Evolutionary conservation across 2,797 vertebrate genomes (phyloP).

Genomic region (Pempheris klunzingeri): DNA sequence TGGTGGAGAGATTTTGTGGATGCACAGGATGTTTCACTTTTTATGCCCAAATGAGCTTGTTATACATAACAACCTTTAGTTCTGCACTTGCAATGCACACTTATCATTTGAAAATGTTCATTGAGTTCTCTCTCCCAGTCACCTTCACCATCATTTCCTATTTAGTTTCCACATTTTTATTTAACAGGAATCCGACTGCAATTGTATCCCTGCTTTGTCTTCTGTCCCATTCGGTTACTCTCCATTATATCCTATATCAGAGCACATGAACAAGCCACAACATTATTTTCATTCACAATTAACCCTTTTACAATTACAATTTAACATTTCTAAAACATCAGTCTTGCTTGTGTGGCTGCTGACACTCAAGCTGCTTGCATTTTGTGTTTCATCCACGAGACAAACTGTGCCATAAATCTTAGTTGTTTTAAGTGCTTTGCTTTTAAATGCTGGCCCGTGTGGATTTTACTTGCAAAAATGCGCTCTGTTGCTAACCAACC

Average conservation of each 20-base stretch:
- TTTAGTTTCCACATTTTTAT: constrained; percentile 41
- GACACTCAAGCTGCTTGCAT: neutral
- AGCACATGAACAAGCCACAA: neutral
- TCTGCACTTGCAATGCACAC: constrained; percentile 41
- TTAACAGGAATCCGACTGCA: constrained; percentile 19
- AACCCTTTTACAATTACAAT: neutral
- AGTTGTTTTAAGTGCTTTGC: constrained; percentile 27
- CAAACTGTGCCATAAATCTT: neutral
- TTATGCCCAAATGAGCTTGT: constrained; percentile 55
- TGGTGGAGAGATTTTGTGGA: constrained; percentile 33
- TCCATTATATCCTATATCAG: neutral
- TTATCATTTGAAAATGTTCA: constrained; percentile 36
- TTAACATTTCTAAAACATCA: neutral
- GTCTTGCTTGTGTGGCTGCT: neutral
- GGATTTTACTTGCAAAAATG: constrained; percentile 28
- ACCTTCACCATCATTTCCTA: constrained; percentile 45
- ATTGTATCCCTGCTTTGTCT: constrained; percentile 16
- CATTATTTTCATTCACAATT: neutral
- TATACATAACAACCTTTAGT: constrained; percentile 62
- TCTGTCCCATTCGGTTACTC: constrained; percentile 12
- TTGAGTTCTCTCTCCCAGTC: constrained; percentile 31
- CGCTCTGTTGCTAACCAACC: constrained; percentile 21
- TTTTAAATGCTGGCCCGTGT: constrained; percentile 12
- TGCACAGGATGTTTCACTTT: constrained; percentile 39
- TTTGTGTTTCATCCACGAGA: neutral